Base-by-base conservation (phyloP, 1,140 invertebrate species). In the Orius laevigatus region DNA sequence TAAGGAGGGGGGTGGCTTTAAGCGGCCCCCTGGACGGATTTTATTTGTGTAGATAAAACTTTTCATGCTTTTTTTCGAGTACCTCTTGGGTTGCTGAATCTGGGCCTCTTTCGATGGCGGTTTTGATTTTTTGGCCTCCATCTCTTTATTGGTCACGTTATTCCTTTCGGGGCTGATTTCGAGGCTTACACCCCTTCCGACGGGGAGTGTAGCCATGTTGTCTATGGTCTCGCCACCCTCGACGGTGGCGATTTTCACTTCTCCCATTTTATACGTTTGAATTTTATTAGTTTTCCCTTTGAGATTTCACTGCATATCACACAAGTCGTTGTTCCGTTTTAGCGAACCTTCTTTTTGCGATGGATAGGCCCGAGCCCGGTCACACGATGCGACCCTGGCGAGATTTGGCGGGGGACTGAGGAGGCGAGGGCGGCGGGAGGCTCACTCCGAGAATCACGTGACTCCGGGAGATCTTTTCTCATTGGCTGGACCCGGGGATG, bases 221-320 rank as follows among this genome's bases (percentile, higher is more conserved):
- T 84, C 81, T 51, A 79, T 75, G 25, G 46, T 18, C 41, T 51
- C 54, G 57, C 82, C 72, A 25, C 39, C 19, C 41, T 53, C 55
- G 52, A 86, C 82, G 33, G 82, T 86, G 54, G 83, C 79, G 63
- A 86, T 79, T 69, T 84, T 85, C 64, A 85, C 77, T 67, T 86
- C 82, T 63, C 78, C 76, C 55, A 71, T 70, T 75, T 77, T 77
- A n/a, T 9, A 35, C n/a, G 25, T 12, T 34, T 25, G 25, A 11
- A 32, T 14, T n/a, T n/a, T n/a, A n/a, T n/a, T n/a, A n/a, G n/a
- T n/a, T 25, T 25, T 25, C 25, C 25, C 25, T 3, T 25, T 25
- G 3, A 25, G 25, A 25, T 25, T 25, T 25, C 25, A 25, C 25
- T 25, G 25, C 25, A 25, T 25, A 25, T 25, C 25, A 25, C 25